A percentile compares a stretch with the other conserved stretches of the same genome.
These are phyloP conservation scores for Halcyon malimbica DNA, from an alignment of 2,113 vertebrate genomes.

Conservation along the genomic window DNA sequence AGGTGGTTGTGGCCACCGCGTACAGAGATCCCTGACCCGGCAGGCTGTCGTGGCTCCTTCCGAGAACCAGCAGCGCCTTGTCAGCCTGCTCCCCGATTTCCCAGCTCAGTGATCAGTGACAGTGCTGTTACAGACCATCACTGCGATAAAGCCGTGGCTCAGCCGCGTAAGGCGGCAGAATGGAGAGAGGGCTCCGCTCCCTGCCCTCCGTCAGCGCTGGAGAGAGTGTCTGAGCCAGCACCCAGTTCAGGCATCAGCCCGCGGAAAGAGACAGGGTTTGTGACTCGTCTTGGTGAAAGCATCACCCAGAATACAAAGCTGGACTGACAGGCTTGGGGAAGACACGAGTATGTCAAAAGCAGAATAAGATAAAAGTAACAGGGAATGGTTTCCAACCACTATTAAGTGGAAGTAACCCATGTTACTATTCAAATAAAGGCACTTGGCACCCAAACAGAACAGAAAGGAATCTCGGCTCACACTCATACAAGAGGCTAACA, in stretches of 20 bases:
- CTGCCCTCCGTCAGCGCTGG: not conserved
- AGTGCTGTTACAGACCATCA: not conserved
- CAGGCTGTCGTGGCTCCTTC: not conserved
- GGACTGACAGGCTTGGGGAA: not conserved
- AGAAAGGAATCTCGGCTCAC: not conserved
- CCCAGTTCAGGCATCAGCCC: not conserved
- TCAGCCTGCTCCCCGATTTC: not conserved
- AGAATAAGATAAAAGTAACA: not conserved
- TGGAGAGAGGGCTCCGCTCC: accelerated
- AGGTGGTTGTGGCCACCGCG: not conserved
- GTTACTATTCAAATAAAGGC: not conserved
- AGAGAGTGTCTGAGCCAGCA: not conserved
- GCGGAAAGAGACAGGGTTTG: not conserved
- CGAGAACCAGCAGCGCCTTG: not conserved
- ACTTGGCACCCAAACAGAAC: not conserved
- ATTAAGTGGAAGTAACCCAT: not conserved
- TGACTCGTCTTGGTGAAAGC: not conserved
- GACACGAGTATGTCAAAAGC: not conserved
- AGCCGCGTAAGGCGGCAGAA: not conserved
- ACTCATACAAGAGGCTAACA: not conserved
- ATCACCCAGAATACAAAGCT: not conserved
- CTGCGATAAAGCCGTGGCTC: not conserved
- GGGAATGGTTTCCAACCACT: not conserved
- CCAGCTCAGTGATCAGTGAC: conserved; percentile 24
- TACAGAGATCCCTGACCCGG: not conserved